These are phyloP conservation scores for Pocillopora damicornis DNA, from an alignment of 64 coral and sea anemone genomes.

Conservation along the genomic window DNA sequence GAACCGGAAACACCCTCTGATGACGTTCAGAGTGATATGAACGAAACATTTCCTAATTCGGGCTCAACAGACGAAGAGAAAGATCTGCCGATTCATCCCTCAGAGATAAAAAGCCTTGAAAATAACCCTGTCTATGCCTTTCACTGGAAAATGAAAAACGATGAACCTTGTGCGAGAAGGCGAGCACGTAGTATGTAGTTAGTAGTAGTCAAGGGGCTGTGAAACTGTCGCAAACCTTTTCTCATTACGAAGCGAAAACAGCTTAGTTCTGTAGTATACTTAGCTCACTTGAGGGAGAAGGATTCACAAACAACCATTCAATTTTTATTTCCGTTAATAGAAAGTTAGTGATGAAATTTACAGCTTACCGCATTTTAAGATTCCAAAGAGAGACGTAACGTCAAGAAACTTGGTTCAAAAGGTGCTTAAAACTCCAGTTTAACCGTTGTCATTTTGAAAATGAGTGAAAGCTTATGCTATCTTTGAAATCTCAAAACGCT, in stretches of 20 bases:
- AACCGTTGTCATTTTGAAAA: too few species aligned
- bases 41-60: neutral
- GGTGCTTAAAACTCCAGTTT: too few species aligned
- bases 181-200: neutral
- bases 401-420: too few species aligned
- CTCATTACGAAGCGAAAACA: neutral
- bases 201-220: neutral
- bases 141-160: neutral
- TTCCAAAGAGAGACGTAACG: too few species aligned
- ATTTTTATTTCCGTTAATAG: too few species aligned
- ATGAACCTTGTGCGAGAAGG: neutral
- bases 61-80: neutral
- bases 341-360: too few species aligned
- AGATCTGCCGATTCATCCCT: neutral
- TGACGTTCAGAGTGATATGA: neutral
- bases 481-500: too few species aligned
- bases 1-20: neutral
- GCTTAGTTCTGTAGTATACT: too few species aligned
- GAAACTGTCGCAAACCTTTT: neutral
- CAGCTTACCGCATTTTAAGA: too few species aligned
- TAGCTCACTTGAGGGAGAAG: too few species aligned
- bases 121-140: neutral
- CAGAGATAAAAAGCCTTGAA: neutral
- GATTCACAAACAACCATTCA: too few species aligned
- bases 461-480: too few species aligned